phyloP scores from a whole-genome alignment of 92 coral and sea anemone genomes.

The Epizoanthus scotinus region DNA sequence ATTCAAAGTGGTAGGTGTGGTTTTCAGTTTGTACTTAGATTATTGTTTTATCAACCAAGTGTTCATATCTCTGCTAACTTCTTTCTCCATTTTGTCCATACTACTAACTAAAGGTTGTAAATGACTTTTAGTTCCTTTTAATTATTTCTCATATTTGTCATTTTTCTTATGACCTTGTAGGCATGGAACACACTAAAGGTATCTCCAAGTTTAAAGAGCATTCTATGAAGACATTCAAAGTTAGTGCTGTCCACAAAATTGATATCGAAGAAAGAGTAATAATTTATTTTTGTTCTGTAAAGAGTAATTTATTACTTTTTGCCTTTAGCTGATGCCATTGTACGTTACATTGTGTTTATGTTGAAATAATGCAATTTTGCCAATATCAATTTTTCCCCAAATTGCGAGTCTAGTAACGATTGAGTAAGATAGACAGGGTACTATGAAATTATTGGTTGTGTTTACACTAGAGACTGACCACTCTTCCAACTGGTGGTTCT shows the following conservation, averaged over 20 bases:
- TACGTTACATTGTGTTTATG: not conserved
- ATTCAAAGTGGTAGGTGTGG: conserved; percentile 76
- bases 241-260: not conserved
- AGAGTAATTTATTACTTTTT: not conserved
- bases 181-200: conserved; percentile 76
- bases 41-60: not conserved
- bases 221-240: conserved; percentile 39
- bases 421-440: no score
- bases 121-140: no score
- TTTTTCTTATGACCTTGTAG: conserved; percentile 47
- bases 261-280: not conserved
- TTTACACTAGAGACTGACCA: no score
- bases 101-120: no score
- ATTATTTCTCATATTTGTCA: not conserved
- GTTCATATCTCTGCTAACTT: no score
- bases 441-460: no score
- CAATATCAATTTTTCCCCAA: no score
- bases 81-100: no score
- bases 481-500: no score
- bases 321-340: not conserved
- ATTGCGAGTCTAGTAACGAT: no score
- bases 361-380: no score
- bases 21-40: not conserved
- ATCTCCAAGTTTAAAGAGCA: conserved; percentile 78
- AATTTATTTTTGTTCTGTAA: not conserved